A percentile compares a stretch with the other conserved stretches of the same genome.
phyloP scores from a whole-genome alignment of 2,888 invertebrate genomes.

The Apeira syringaria region DNA sequence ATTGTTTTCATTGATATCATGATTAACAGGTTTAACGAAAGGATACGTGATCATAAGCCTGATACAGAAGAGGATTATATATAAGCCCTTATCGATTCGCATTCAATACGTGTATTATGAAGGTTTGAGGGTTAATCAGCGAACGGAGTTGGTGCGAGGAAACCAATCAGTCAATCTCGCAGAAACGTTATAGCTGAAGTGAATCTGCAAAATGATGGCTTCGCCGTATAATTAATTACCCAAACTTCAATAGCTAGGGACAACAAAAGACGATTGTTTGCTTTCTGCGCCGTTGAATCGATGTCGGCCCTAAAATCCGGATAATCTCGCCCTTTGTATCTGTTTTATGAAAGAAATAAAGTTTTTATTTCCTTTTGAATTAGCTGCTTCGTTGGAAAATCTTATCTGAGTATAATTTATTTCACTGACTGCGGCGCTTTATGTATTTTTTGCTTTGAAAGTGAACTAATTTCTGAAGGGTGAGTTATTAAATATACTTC shows the following conservation, averaged over 20 bases:
- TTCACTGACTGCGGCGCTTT: conserved; percentile 29
- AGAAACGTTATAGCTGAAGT: conserved; percentile 54
- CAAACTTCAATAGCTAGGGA: conserved; percentile 67
- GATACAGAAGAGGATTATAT: conserved; percentile 16
- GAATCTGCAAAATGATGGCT: conserved; percentile 71
- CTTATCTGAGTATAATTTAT: conserved; percentile 34
- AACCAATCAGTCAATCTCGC: conserved; percentile 63
- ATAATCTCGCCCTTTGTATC: conserved; percentile 75
- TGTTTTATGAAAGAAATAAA: conserved; percentile 73
- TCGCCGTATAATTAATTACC: conserved; percentile 73
- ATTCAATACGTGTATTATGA: conserved; percentile 26
- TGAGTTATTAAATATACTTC: conserved; percentile 9
- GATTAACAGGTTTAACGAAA: conserved; percentile 5
- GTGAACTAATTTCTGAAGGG: conserved; percentile 17
- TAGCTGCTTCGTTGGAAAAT: conserved; percentile 42
- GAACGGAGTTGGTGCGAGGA: conserved; percentile 33
- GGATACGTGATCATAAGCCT: conserved; percentile 10
- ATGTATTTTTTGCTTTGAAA: conserved; percentile 20
- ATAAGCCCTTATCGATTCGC: conserved; percentile 20
- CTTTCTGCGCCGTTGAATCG: conserved; percentile 70
- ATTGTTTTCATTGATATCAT: not conserved
- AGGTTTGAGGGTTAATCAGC: conserved; percentile 27
- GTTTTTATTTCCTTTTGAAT: conserved; percentile 69
- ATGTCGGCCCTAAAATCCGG: conserved; percentile 72
- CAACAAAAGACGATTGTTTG: conserved; percentile 79